phyloP scores from a whole-genome alignment of 2,113 vertebrate genomes.

The Salvator merianae region DNA sequence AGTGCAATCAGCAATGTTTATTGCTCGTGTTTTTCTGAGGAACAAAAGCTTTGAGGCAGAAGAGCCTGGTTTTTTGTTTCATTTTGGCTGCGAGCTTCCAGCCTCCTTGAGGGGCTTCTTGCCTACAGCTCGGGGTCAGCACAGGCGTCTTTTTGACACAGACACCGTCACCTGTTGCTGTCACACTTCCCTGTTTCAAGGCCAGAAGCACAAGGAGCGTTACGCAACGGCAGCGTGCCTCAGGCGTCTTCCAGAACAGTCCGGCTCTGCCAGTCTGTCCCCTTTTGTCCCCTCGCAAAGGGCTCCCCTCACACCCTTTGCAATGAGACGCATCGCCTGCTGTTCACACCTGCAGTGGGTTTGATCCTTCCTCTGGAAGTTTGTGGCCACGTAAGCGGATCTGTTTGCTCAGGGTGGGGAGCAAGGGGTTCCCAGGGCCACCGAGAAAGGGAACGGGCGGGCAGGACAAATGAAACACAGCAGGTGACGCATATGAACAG shows the following conservation, averaged over 20 bases:
- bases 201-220: not conserved
- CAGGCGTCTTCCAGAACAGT: not conserved
- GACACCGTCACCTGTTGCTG: conserved; percentile 60
- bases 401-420: too few species aligned
- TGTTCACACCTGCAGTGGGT: not conserved
- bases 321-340: not conserved
- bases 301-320: too few species aligned
- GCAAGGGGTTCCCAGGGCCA: too few species aligned
- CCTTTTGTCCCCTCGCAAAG: too few species aligned
- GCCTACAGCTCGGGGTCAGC: not conserved
- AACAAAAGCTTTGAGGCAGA: not conserved
- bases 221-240: not conserved
- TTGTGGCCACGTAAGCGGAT: too few species aligned
- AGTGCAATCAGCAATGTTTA: too few species aligned
- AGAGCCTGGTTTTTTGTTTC: not conserved
- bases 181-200: not conserved
- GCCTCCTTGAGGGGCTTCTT: conserved; percentile 4
- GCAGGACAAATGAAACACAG: too few species aligned
- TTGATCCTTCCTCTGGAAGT: too few species aligned
- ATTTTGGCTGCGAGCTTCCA: not conserved
- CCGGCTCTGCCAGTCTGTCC: too few species aligned
- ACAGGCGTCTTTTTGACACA: fast-evolving
- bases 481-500: too few species aligned
- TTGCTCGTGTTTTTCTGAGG: too few species aligned
- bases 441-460: too few species aligned